Percentiles rank a stretch among this genome's conserved stretches.
These are phyloP conservation scores for Fabriciana adippe DNA, from an alignment of 2,888 invertebrate species.

Conservation along the genomic window DNA sequence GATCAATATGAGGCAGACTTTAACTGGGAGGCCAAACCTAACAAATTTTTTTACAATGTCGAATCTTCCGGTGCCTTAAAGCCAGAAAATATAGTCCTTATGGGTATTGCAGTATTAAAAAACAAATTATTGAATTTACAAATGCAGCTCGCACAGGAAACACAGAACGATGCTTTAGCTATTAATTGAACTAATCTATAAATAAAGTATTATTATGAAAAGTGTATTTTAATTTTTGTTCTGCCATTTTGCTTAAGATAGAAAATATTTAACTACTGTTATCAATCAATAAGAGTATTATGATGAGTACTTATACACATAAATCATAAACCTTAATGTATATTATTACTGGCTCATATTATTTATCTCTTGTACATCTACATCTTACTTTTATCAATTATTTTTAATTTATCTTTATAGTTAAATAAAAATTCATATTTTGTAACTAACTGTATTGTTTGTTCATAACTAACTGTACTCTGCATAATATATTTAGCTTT, in stretches of 20 bases:
- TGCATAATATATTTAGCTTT: too few species aligned
- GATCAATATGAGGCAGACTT: constrained; percentile 96
- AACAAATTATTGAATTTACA: constrained; percentile 98
- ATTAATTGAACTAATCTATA: constrained; percentile 72
- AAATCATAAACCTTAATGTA: too few species aligned
- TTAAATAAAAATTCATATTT: too few species aligned
- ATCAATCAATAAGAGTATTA: too few species aligned
- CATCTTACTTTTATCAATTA: too few species aligned
- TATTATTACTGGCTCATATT: too few species aligned
- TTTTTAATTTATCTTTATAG: too few species aligned
- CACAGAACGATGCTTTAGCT: constrained; percentile 91
- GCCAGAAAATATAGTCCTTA: constrained; percentile 98
- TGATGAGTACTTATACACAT: too few species aligned
- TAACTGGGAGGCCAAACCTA: constrained; percentile 97
- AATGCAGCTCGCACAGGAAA: constrained; percentile 94
- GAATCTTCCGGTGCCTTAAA: constrained; percentile 97
- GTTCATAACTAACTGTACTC: too few species aligned
- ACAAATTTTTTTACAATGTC: constrained; percentile 98
- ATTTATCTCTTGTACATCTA: too few species aligned
- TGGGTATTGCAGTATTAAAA: constrained; percentile 96
- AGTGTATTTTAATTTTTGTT: constrained; percentile 12
- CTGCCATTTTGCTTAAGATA: not conserved
- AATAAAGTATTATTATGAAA: constrained; percentile 23
- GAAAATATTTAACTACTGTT: not conserved
- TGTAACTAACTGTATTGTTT: too few species aligned